phyloP scores from a whole-genome alignment of 2,797 vertebrate genomes.

The Lacerta bilineata region DNA sequence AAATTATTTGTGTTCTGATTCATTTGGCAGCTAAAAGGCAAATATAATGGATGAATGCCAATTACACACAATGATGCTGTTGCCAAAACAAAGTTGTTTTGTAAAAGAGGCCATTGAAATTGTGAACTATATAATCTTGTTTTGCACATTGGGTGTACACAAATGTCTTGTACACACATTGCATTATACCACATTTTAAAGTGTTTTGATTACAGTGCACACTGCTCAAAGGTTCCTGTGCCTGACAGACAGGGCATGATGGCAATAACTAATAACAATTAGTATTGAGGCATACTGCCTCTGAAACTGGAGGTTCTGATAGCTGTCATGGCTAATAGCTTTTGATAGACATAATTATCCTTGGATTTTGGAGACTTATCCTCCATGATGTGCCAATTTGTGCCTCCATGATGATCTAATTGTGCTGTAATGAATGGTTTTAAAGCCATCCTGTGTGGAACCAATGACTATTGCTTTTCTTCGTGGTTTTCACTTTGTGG shows the following conservation, averaged over 20 bases:
- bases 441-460: too few relatives aligned
- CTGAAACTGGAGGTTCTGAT: neutral
- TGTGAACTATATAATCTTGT: neutral
- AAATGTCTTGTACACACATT: neutral
- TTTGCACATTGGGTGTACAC: neutral
- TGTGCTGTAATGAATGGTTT: neutral
- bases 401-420: too few relatives aligned
- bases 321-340: neutral
- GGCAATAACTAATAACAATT: neutral
- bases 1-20: slow-evolving; percentile 12
- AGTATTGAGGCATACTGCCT: neutral
- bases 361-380: too few relatives aligned
- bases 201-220: slow-evolving; percentile 4
- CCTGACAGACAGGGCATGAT: neutral
- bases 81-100: slow-evolving; percentile 30
- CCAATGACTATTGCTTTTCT: too few relatives aligned
- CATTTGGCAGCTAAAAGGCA: neutral
- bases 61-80: neutral
- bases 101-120: slow-evolving; percentile 17
- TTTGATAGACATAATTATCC: neutral
- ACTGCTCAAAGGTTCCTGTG: too few relatives aligned
- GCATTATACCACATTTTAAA: neutral
- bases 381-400: too few relatives aligned
- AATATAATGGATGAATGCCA: neutral
- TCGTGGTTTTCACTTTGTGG: too few relatives aligned